Percentiles rank a stretch among this genome's conserved stretches.
These are phyloP conservation scores for Glaucidium brasilianum DNA, from an alignment of 2,113 vertebrate species.

Conservation along the genomic window DNA sequence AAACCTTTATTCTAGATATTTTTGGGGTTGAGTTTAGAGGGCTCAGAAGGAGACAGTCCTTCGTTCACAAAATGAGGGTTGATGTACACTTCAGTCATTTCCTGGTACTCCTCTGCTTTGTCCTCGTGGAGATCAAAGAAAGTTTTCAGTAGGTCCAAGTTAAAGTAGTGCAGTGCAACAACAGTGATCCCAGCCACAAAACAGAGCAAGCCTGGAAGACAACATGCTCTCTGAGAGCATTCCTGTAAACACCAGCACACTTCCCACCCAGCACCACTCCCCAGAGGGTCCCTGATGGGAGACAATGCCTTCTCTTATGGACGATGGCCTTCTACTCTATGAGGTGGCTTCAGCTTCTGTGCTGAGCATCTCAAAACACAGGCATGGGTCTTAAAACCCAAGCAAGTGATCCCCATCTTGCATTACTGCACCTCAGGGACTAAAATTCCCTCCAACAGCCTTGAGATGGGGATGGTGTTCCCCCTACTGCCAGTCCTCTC, in stretches of 20 bases:
- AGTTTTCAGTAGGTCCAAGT: constrained; percentile 77
- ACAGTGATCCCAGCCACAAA: constrained; percentile 77
- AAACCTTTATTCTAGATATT: not conserved
- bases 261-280: not conserved
- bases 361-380: not conserved
- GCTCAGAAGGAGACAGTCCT: not conserved
- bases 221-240: rapidly evolving
- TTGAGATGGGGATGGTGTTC: not conserved
- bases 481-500: not conserved
- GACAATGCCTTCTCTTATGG: not conserved
- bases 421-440: not conserved
- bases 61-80: not conserved
- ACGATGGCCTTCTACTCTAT: not conserved
- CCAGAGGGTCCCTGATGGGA: not conserved
- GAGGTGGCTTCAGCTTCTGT: not conserved
- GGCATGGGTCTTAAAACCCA: not conserved
- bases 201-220: constrained; percentile 83
- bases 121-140: constrained; percentile 79
- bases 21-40: not conserved
- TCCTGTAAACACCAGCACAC: not conserved
- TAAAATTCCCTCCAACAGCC: not conserved
- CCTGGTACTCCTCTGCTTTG: constrained; percentile 59
- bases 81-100: not conserved
- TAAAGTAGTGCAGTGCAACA: constrained; percentile 73
- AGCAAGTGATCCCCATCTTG: too few relatives aligned